phyloP scores from a whole-genome alignment of 1,140 invertebrate species.

The Apocrypta bakeri region DNA sequence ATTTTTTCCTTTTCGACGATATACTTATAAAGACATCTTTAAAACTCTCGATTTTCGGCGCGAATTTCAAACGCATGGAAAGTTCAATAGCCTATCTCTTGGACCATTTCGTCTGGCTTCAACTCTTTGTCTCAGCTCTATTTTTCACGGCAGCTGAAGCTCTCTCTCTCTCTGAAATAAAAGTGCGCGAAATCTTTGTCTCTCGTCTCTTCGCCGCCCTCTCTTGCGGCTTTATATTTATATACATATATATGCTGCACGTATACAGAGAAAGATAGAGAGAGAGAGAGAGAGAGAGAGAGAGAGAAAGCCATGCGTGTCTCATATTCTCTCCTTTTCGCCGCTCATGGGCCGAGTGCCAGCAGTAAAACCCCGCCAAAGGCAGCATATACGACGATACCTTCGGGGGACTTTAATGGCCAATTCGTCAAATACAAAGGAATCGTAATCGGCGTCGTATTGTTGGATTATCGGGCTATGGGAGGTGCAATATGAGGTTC shows the following conservation, averaged over 20 bases:
- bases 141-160: neutral
- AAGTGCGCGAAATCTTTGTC: conserved; percentile 19
- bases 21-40: too few relatives aligned
- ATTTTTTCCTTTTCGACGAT: neutral
- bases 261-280: neutral
- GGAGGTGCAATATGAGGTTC: neutral
- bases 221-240: neutral
- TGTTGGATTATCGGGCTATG: conserved; percentile 35
- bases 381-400: conserved; percentile 42
- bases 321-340: conserved; percentile 14
- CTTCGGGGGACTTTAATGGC: conserved; percentile 51
- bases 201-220: neutral
- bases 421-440: conserved; percentile 55
- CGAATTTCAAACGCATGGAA: neutral
- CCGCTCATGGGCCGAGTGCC: conserved; percentile 4
- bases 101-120: neutral
- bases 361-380: conserved; percentile 46
- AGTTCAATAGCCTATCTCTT: neutral
- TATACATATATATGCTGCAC: neutral
- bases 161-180: neutral
- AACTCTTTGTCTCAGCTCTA: neutral
- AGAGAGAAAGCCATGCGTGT: neutral
- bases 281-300: neutral
- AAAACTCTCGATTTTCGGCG: neutral
- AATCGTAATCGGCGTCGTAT: conserved; percentile 46